These are phyloP conservation scores for Sanderia malayensis DNA, from an alignment of 30 jellyfish, hydroid and myxozoan species.

Conservation along the genomic window DNA sequence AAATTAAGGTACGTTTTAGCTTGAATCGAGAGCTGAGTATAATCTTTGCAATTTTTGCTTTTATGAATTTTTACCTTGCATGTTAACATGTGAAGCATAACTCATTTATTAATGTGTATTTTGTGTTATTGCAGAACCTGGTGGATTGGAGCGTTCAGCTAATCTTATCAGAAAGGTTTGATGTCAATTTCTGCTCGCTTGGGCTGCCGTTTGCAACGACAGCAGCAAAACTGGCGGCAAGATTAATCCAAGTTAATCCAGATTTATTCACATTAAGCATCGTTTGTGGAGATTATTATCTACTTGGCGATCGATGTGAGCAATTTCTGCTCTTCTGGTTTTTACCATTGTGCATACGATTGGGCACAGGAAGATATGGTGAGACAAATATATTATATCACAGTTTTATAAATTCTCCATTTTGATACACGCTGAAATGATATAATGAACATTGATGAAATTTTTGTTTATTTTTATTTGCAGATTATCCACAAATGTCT, in stretches of 20 bases:
- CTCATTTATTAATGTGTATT: neutral
- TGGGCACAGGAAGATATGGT: conserved; percentile 94
- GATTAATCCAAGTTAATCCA: conserved; percentile 62
- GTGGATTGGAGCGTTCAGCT: conserved; percentile 50
- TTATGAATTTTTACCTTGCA: neutral
- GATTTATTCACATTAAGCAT: conserved; percentile 24
- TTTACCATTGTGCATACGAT: conserved; percentile 85
- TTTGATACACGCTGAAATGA: no score
- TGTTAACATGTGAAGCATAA: neutral
- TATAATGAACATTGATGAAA: no score
- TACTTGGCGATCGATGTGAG: conserved; percentile 36
- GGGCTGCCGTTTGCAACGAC: conserved; percentile 39
- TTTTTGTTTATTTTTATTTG: no score
- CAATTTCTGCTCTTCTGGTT: conserved; percentile 81
- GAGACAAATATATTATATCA: no score
- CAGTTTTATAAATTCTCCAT: no score
- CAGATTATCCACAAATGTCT: conserved; percentile 79
- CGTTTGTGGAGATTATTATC: conserved; percentile 48
- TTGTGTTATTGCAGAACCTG: conserved; percentile 22
- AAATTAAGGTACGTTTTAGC: conserved; percentile 42
- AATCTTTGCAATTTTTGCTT: neutral
- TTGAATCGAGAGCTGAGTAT: neutral
- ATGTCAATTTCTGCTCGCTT: conserved; percentile 6
- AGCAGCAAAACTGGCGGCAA: conserved; percentile 89
- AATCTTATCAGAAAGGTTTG: conserved; percentile 24